Evolutionary conservation across 2,888 invertebrate genomes (phyloP), one percentile per base, ranked within the genome.

Genomic region (Clepsis dumicolana): DNA sequence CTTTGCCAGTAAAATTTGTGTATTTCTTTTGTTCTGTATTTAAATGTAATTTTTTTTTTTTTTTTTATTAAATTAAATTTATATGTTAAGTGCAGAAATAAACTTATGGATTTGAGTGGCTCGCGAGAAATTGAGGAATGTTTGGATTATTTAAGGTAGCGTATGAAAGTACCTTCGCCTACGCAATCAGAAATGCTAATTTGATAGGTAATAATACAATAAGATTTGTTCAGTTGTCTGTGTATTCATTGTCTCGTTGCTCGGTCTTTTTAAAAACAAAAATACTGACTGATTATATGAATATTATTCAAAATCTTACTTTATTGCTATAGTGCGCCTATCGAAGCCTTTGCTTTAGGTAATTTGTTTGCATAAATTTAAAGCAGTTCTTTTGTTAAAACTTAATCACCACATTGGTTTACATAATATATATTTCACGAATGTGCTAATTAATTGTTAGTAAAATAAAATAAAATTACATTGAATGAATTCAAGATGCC

Each of bases 141-240:
- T 29, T 38, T 41, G 21, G 27, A 21, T 24, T n/a, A n/a, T 52
- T 35, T 16, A 14, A 41, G 27, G 24, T 16, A 24, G 29, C 32
- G 44, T 56, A 56, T 64, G n/a, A 32, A 64, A 64, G 32, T 56
- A 56, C n/a, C n/a, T n/a, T n/a, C n/a, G n/a, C n/a, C n/a, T n/a
- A n/a, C n/a, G 29, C 32, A 56, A 56, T 64, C 27, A 21, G 24
- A 44, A 44, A 7, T 44, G 18, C 44, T 64, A 29, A 21, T 21
- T 21, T 8, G 25, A 8, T 18, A n/a, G n/a, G n/a, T 2, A 12
- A 44, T 54, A 64, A 44, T 16, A n/a, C 1, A 41, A 44, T 54
- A 44, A 7, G 18, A 64, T 54, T 41, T 29, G n/a, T 24, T 25
- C 2, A 48, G 16, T 50, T 25, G 50, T 27, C 41, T n/a, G 8